A percentile compares a stretch with the other conserved stretches of the same genome.
Evolutionary conservation across 2,888 invertebrate species (phyloP).

Genomic region (Archaeoteleia sp.): DNA sequence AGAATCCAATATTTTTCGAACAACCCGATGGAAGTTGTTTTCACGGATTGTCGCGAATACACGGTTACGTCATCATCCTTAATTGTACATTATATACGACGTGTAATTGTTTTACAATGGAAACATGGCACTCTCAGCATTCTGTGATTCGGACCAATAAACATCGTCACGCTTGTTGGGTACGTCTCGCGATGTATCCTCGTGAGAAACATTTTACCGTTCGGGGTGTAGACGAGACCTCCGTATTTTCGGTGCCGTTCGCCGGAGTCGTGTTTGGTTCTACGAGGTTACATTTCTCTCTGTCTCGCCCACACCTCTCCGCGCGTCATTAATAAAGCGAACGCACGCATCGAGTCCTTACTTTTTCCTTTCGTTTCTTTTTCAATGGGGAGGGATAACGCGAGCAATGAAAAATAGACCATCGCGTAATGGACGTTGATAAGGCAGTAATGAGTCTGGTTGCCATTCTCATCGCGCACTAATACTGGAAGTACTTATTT

Average conservation of each 20-base stretch:
- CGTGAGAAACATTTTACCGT: conserved; percentile 39
- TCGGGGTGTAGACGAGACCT: conserved; percentile 33
- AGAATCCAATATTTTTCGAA: no score
- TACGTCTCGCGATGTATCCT: conserved; percentile 38
- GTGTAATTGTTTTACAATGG: background rate
- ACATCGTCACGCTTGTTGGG: conserved; percentile 38
- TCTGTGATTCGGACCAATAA: conserved; percentile 43
- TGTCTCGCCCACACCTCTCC: conserved; percentile 35
- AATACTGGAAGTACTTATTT: background rate
- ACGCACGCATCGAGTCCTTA: conserved; percentile 4
- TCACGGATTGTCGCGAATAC: no score
- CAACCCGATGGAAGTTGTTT: no score
- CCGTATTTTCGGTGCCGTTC: conserved; percentile 21
- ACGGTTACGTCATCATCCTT: background rate
- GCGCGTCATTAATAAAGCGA: conserved; percentile 38
- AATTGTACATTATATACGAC: conserved; percentile 16
- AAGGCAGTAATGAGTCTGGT: conserved; percentile 22
- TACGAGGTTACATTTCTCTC: conserved; percentile 44
- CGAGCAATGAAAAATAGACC: conserved; percentile 20
- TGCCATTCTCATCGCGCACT: conserved; percentile 2
- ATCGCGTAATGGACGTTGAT: conserved; percentile 17
- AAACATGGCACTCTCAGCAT: conserved; percentile 15
- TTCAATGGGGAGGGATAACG: conserved; percentile 2
- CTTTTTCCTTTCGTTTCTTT: background rate
- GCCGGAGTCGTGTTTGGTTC: conserved; percentile 26